Evolutionary conservation across 2,113 vertebrate species (phyloP), one percentile per base, ranked within the genome.

Genomic region (Recurvirostra avosetta): DNA sequence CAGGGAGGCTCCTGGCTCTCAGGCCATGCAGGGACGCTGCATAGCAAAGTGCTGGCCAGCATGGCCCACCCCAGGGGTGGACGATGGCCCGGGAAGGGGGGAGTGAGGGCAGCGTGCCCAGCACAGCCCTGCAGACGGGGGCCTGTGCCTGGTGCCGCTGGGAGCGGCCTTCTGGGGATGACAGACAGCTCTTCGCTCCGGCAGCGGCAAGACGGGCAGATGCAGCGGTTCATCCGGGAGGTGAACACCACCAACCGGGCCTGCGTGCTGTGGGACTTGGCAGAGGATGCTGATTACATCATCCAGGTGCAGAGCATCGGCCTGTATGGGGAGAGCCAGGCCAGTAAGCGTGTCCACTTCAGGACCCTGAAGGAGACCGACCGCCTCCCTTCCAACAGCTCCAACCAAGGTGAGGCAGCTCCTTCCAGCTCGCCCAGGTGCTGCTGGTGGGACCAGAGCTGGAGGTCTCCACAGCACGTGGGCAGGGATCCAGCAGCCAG

Each of bases 231-330:
- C 96, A 99, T 99, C 97, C 98, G 99, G 34, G 99, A 99, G 96
- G 99, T 99, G 94, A 99, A 99, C 97, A 99, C 99, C 91, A 99
- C 99, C 83, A 99, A 99, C 61, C 98, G 99, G 19, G 99, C 99
- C 50, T 99, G 99, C 11, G 99, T 99, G 70, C 99, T 99, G 27
- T 99, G 99, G 99, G 99, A 99, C 94, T 97, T 99, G 97, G 99
- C 99, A 5, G 99, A 99, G 91, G 99, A 99, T 72, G 99, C 99
- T 0, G 98, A 99, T 95, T 99, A 99, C 96, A 98, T 99, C 17
- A 99, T 99, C 93, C 99, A 99, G 98, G 99, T 99, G 92, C 99
- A 99, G 97, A 99, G 99, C 65, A 99, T 99, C 1, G 99, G 99
- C 40, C 98, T 99, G 9, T 98, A 99, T 0, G 99, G 99, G 10